phyloP scores from a whole-genome alignment of 1,140 invertebrate genomes.

The Hycleus phaleratus region DNA sequence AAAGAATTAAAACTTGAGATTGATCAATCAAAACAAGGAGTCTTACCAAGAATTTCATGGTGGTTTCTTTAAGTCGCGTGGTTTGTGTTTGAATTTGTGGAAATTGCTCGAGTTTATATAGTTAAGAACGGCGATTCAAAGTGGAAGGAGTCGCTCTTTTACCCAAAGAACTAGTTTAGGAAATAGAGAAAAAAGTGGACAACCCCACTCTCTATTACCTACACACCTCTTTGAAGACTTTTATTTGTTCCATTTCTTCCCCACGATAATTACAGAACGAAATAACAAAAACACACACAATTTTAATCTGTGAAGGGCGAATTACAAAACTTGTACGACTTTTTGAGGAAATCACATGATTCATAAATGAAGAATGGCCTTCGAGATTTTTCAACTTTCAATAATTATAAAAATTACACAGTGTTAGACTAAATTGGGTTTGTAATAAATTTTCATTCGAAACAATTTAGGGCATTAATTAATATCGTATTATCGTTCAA shows the following conservation, averaged over 20 bases:
- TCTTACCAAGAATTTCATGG: conserved; percentile 13
- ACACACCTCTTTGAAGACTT: not conserved
- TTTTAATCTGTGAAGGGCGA: conserved; percentile 7
- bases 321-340: conserved; percentile 1
- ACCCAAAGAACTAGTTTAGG: conserved; percentile 20
- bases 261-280: conserved; percentile 2
- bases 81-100: conserved; percentile 14
- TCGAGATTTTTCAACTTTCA: too few relatives aligned
- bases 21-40: not conserved
- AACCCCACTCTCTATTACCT: not conserved
- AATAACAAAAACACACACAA: not conserved
- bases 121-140: not conserved
- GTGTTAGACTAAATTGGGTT: too few relatives aligned
- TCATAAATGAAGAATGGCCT: too few relatives aligned
- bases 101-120: conserved; percentile 11
- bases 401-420: too few relatives aligned
- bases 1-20: too few relatives aligned
- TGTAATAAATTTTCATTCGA: too few relatives aligned
- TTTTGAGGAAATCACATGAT: conserved; percentile 8
- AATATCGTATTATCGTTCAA: too few relatives aligned
- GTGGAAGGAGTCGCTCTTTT: conserved; percentile 18
- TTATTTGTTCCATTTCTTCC: not conserved
- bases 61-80: conserved; percentile 1
- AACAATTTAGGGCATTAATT: too few relatives aligned
- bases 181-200: conserved; percentile 1